Evolutionary conservation across 2,113 vertebrate genomes (phyloP).

Genomic region (Bothrops jararaca): DNA sequence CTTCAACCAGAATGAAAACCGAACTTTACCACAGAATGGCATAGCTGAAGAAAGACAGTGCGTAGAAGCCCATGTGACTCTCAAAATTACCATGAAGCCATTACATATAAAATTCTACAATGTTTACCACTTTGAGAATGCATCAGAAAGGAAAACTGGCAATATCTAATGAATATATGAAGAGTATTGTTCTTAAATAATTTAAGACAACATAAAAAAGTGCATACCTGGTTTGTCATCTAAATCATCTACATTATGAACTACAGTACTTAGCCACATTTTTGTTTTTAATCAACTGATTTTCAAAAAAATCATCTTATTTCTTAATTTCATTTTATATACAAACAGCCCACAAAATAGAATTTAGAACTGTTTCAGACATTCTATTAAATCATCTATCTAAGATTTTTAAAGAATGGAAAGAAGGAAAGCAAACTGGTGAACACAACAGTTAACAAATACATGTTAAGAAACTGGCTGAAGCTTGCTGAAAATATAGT

Average conservation of each 20-base stretch:
- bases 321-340: not conserved
- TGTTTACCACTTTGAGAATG: not conserved
- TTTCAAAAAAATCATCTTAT: not conserved
- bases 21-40: not conserved
- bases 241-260: not conserved
- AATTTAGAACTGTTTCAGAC: not conserved
- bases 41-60: not conserved
- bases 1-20: not conserved
- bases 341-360: not conserved
- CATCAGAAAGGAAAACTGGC: not conserved
- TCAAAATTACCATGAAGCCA: not conserved
- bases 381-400: not conserved
- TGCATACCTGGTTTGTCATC: too few relatives aligned
- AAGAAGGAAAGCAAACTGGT: not conserved
- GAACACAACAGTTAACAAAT: not conserved
- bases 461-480: not conserved
- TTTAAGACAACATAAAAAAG: not conserved
- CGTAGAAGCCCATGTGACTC: not conserved
- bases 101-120: not conserved
- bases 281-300: not conserved
- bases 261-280: not conserved
- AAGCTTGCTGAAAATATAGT: not conserved
- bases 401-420: not conserved
- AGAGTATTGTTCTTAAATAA: not conserved
- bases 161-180: not conserved